Percentiles rank a stretch among this genome's conserved stretches.
Evolutionary conservation across 2,888 invertebrate species (phyloP).

Genomic region (Tryphoninae sp.): DNA sequence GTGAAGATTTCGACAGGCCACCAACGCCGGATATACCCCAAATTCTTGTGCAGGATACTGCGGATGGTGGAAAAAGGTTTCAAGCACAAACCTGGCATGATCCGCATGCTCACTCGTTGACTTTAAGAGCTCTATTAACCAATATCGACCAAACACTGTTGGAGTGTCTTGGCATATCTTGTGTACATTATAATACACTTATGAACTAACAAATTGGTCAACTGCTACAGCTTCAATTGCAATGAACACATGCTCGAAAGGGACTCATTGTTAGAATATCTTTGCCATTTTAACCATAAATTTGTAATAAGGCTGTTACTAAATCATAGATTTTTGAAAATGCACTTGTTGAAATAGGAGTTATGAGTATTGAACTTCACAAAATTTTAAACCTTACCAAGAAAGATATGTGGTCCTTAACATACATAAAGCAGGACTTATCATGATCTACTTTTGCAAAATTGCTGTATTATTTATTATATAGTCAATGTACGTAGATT

Average conservation of each 20-base stretch:
- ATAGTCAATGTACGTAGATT: no score
- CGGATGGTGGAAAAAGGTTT: constrained; percentile 79
- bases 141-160: not conserved
- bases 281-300: no score
- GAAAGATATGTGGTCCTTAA: no score
- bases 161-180: constrained; percentile 10
- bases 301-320: no score
- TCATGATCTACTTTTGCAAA: no score
- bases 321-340: no score
- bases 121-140: constrained; percentile 41
- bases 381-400: no score
- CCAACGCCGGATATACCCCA: constrained; percentile 74
- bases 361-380: no score
- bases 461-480: no score
- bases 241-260: not conserved
- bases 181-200: constrained; percentile 4
- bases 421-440: no score
- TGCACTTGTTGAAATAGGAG: no score
- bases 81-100: constrained; percentile 70
- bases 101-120: constrained; percentile 68
- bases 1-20: constrained; percentile 77
- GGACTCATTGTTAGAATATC: not conserved
- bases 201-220: constrained; percentile 26
- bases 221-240: constrained; percentile 9
- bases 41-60: constrained; percentile 74